These are phyloP conservation scores for Dicerorhinus sumatrensis DNA, from an alignment of 2,113 vertebrate species.

Conservation along the genomic window DNA sequence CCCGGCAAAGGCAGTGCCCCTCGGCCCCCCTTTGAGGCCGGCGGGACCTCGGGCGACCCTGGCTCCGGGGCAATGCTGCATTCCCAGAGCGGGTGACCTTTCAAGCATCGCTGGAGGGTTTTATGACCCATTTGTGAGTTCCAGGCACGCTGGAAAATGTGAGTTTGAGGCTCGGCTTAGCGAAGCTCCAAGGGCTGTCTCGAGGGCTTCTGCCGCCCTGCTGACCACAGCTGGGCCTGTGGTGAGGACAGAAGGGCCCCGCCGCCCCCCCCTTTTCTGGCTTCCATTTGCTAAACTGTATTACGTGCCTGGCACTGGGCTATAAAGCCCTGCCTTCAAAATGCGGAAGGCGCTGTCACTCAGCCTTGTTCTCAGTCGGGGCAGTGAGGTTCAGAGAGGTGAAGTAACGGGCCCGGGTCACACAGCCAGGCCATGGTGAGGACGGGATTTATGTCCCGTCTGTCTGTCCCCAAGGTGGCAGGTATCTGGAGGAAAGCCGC, in stretches of 20 bases:
- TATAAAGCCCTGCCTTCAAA: background rate
- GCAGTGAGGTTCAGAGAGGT: background rate
- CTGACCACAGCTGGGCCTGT: background rate
- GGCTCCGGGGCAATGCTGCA: background rate
- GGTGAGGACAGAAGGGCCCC: background rate
- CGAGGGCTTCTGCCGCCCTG: background rate
- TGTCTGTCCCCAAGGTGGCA: background rate
- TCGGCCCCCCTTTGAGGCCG: background rate
- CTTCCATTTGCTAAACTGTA: background rate
- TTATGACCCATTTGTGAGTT: background rate
- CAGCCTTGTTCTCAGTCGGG: background rate
- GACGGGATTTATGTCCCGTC: rapidly evolving
- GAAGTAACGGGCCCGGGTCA: background rate
- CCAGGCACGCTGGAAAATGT: conserved; percentile 21
- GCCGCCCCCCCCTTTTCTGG: background rate
- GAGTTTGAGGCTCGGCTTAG: background rate
- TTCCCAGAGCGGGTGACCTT: background rate
- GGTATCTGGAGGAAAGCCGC: background rate
- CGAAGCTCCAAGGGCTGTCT: background rate
- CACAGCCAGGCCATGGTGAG: background rate
- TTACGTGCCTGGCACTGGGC: background rate
- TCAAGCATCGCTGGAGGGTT: background rate
- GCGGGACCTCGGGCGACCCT: background rate
- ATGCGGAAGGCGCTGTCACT: rapidly evolving
- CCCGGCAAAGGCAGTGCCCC: background rate